Evolutionary conservation across 2,113 vertebrate genomes (phyloP), one percentile per base, ranked within the genome.

Genomic region (Taxidea taxus): DNA sequence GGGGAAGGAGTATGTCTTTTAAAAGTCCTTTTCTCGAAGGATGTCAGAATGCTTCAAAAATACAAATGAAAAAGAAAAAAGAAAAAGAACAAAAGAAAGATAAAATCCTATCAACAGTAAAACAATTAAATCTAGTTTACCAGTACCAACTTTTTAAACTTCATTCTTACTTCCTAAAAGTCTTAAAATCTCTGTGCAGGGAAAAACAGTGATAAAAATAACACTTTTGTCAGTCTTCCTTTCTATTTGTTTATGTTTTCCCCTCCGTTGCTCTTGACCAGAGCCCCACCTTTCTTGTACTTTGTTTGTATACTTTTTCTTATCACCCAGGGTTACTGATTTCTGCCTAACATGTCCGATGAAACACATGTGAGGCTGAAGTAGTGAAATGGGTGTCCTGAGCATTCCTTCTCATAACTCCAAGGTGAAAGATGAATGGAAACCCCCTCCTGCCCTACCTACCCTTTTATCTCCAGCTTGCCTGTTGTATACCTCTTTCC

Each of bases 21-120:
- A 34, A 64, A 87, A n/a, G 1, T 68, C 8, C 20, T 49, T 11
- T 58, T 56, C 14, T 6, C 25, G 29, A 6, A 88, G 29, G 34
- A 31, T 93, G 7, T 72, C n/a, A 96, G 92, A 94, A 90, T 95
- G 51, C 6, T 64, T 92, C 34, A 70, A 90, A 78, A 62, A 66
- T 54, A 23, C 27, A 64, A 27, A 34, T 25, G 27, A 3, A 74
- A 58, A 54, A 10, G 1, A 51, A 27, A 37, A 29, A 92, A 31
- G 2, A 21, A 75, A 75, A 42, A 74, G 44, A 74, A 80, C 9
- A 51, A 72, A 34, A 47, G 31, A 80, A 66, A 86, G 42, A n/a
- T 12, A 81, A 60, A 89, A 81, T 91, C 49, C 18, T 82, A 51
- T 27, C 8, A 29, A 49, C 2, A 42, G 44, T 37, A 75, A 90